Evolutionary conservation across 2,888 invertebrate species (phyloP).

Genomic region (Bugula neritina): DNA sequence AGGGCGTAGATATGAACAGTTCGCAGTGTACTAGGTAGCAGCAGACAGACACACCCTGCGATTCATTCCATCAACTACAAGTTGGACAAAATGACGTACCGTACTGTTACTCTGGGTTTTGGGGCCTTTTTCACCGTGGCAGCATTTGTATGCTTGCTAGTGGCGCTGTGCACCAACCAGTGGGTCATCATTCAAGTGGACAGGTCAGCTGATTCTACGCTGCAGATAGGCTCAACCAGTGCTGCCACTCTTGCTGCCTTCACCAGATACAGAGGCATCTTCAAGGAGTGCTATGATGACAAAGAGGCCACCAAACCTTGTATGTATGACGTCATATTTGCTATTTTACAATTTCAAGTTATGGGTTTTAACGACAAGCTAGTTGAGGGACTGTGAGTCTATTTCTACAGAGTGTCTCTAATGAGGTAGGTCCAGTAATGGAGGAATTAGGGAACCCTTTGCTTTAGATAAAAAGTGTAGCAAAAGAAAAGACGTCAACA

Average conservation of each 20-base stretch:
- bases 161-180: constrained; percentile 14
- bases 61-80: no score
- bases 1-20: not conserved
- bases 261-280: constrained; percentile 16
- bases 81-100: constrained; percentile 15
- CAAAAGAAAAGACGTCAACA: no score
- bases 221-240: not conserved
- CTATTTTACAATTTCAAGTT: no score
- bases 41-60: no score
- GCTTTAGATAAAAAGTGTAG: no score
- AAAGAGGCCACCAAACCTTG: not conserved
- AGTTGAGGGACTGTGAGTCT: no score
- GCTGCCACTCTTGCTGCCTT: not conserved
- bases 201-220: not conserved
- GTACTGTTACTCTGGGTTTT: constrained; percentile 1
- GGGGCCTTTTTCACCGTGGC: not conserved
- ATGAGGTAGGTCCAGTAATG: no score
- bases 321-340: no score
- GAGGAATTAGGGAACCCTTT: no score
- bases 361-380: no score
- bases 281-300: constrained; percentile 22
- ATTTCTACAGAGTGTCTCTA: no score
- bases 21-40: no score
- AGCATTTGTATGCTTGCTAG: not conserved
- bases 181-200: constrained; percentile 22